Base-by-base conservation (phyloP, 2,888 invertebrate species). In the Metalampra italica region DNA sequence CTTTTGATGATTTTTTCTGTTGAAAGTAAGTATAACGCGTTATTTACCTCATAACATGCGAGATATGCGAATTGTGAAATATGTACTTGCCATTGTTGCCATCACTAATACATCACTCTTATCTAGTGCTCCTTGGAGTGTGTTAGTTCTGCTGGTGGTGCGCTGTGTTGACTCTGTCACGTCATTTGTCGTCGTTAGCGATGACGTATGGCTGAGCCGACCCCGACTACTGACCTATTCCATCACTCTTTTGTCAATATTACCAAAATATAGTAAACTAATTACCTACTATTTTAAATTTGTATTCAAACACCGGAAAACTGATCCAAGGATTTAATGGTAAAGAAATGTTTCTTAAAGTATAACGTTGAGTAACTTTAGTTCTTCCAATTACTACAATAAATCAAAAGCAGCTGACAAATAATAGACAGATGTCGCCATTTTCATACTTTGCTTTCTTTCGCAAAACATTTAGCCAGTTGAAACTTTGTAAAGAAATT, bases 171-270 rank as follows among this genome's bases (percentile, higher is more conserved):
- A 59, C 59, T 62, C 59, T 64, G 68, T 66, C 69, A 64, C 68
- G 76, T 86, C 86, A 86, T 89, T 87, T 87, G 87, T 88, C 89
- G 87, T 89, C 87, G 80, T 87, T 89, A 89, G 79, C 76, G 82
- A 89, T 88, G 89, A 88, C 85, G 81, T 79, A 89, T 81, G 83
- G 72, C 82, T 75, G 59, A 63, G 75, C 74, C 84, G 88, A 87
- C 87, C 87, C 76, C 75, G 64, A 57, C 56, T 61, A 22, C 57
- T 77, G 83, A 83, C 88, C 83, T 71, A 70, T 71, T 68, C 76
- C 83, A 88, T 88, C 83, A 78, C 71, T 88, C 87, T 87, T 80
- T 75, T 69, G 77, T 78, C 81, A 77, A 67, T 65, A 64, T 59
- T 57, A 65, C 62, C 53, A 47, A 52, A 54, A 55, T 29, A 1